Base-by-base conservation (phyloP, 2,797 vertebrate species). In the Mormyrops attenuatus region DNA sequence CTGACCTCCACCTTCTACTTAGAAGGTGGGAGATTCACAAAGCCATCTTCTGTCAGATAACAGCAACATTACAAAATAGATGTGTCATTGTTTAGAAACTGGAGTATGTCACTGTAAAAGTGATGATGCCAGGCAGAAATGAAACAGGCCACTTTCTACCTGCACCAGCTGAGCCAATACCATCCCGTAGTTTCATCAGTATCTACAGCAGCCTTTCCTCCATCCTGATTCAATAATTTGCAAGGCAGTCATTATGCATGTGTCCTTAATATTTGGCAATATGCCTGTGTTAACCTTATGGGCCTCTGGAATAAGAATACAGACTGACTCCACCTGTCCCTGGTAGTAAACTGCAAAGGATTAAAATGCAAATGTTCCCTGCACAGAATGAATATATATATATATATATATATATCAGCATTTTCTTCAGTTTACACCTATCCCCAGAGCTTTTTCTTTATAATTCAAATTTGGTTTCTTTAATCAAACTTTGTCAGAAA, bases 381-480 rank as follows among this genome's bases (percentile, higher is more conserved):
- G 9, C 47, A 85, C 47, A 30, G 50, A 6, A 49, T 15, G 1
- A 41, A 3, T 44, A 84, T 20, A 85, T 0, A n/a, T 0, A n/a
- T 60, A n/a, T 13, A 34, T 69, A 50, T 22, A 26, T 49, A 50
- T 87, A 63, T 47, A 85, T 85, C 11, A 85, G 52, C 88, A 89
- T 82, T 89, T 89, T n/a, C 52, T 88, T 66, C 57, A 47, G 53
- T 63, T 38, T 87, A 26, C n/a, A 22, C 77, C 53, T 49, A 34
- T 52, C 88, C 15, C 52, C 34, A 38, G 80, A 89, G 38, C 34
- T 15, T 34, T 89, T 9, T 85, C 88, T 89, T 38, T 60, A 30
- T 85, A 89, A 85, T 85, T 89, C 77, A 89, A 89, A 63, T 89
- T 41, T 49, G 55, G 53, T 89, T 85, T 63, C 55, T 85, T 85